Evolutionary conservation across 2,113 vertebrate species (phyloP), one percentile per base, ranked within the genome.

Genomic region (Oreochromis spilurus): DNA sequence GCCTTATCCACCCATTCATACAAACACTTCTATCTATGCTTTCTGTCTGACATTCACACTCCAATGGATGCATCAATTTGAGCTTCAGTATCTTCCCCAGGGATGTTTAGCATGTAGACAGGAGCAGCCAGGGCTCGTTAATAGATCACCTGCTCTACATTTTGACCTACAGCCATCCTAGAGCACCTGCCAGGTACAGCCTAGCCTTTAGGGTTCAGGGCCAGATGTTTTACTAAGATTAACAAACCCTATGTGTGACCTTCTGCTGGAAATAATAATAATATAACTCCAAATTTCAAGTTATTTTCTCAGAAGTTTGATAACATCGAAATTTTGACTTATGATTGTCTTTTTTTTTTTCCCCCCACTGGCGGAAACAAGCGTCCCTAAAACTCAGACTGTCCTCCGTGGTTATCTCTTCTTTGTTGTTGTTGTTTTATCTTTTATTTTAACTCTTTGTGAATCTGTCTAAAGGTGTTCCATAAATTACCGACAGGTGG

Each of bases 401-500:
- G 16, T 29, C 70, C 16, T 50, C 9, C 9, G 4, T 77, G 43
- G 26, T 77, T 50, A 19, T 50, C 24, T 31, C 45, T 50, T 75
- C 14, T 72, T 72, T 45, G 21, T 45, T 45, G 21, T 26, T 45
- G 31, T n/a, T 65, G n/a, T 36, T 31, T 31, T 31, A 31, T 26
- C 26, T 38, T 65, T 38, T 21, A 38, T 72, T 26, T 75, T 75
- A 50, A 19, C 43, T 75, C 70, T 48, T 7, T 75, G 62, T 48
- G 6, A 50, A 77, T 50, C 43, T 50, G 43, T 75, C 5, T 34
- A 34, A 13, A 75, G 4, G 67, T 79, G 48, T 88, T 43, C 34
- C 10, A 8, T 6, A 1, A 6, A 11, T 19, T 24, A 9, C 84
- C 95, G 58, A 81, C 79, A 91, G 92, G 89, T 50, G 92, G 90